Conservation (phyloP, 2,888 invertebrate genomes). For the Aelia acuminata region DNA sequence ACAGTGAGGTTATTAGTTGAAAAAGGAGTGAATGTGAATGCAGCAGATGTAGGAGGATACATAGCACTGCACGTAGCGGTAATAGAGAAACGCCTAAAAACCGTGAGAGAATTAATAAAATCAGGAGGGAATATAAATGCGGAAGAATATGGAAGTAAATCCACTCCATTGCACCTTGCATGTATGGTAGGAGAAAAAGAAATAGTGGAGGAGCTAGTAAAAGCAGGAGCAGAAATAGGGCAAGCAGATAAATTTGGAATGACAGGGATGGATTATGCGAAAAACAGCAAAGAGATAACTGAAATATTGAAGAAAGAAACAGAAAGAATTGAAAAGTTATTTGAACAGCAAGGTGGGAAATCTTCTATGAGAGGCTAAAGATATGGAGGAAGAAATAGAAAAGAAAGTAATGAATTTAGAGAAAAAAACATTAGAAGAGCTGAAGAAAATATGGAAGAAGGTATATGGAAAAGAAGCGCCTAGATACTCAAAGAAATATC, state of each 20-base stretch:
- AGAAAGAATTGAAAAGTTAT: background rate
- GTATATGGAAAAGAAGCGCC: background rate
- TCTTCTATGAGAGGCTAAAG: background rate
- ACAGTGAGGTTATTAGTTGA: slow-evolving; percentile 1
- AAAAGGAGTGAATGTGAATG: slow-evolving; percentile 1
- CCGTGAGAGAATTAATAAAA: background rate
- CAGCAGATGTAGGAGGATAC: background rate
- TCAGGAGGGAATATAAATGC: background rate
- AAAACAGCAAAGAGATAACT: background rate
- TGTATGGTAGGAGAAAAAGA: slow-evolving; percentile 1
- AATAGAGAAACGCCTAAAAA: background rate
- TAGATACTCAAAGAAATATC: background rate
- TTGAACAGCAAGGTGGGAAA: background rate
- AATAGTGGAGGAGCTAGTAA: slow-evolving; percentile 1
- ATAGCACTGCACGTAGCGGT: background rate
- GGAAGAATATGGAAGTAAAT: background rate
- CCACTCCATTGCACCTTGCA: background rate
- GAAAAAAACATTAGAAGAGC: too few relatives aligned
- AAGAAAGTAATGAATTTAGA: too few relatives aligned
- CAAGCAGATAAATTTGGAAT: background rate
- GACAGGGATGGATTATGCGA: background rate
- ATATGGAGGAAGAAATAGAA: background rate
- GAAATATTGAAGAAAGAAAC: background rate
- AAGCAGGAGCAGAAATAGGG: background rate
- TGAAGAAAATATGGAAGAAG: background rate